These are phyloP conservation scores for Opisthograptis luteolata DNA, from an alignment of 2,888 invertebrate species.

Conservation along the genomic window DNA sequence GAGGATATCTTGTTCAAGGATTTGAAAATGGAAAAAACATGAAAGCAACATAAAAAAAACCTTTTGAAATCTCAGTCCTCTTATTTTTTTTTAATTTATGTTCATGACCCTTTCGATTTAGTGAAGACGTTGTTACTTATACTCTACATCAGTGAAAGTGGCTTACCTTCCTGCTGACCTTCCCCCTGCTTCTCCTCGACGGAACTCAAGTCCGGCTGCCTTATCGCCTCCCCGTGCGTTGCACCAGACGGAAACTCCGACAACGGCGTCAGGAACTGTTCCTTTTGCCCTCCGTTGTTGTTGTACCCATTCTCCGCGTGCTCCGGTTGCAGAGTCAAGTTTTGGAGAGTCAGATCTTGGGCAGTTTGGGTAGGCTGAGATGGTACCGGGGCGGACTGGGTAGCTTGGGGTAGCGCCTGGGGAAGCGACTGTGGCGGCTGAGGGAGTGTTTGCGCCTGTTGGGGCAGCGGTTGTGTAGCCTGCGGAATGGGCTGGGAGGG, in stretches of 20 bases:
- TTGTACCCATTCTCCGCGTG: slow-evolving; percentile 57
- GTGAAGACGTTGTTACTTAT: too few relatives aligned
- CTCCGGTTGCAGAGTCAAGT: slow-evolving; percentile 58
- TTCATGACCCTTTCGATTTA: too few relatives aligned
- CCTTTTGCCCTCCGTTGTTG: slow-evolving; percentile 62
- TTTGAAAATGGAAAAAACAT: too few relatives aligned
- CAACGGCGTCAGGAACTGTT: slow-evolving; percentile 77
- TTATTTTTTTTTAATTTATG: too few relatives aligned
- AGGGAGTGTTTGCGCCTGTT: slow-evolving; percentile 39
- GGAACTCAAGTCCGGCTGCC: slow-evolving; percentile 69
- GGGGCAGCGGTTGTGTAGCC: slow-evolving; percentile 21
- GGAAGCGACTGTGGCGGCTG: slow-evolving; percentile 39
- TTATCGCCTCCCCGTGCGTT: slow-evolving; percentile 59
- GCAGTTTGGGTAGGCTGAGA: slow-evolving; percentile 27
- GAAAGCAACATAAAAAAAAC: too few relatives aligned
- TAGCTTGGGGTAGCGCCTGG: slow-evolving; percentile 27
- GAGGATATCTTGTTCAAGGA: too few relatives aligned
- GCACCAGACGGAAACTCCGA: slow-evolving; percentile 69
- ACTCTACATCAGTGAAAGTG: background rate
- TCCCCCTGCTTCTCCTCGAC: slow-evolving; percentile 73
- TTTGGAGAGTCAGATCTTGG: slow-evolving; percentile 60
- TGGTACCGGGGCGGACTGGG: slow-evolving; percentile 9
- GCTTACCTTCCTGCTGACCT: slow-evolving; percentile 66
- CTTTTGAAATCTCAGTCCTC: too few relatives aligned
- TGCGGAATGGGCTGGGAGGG: slow-evolving; percentile 32